Conservation (phyloP, 2,888 invertebrate genomes). For the Sycophila texana region DNA sequence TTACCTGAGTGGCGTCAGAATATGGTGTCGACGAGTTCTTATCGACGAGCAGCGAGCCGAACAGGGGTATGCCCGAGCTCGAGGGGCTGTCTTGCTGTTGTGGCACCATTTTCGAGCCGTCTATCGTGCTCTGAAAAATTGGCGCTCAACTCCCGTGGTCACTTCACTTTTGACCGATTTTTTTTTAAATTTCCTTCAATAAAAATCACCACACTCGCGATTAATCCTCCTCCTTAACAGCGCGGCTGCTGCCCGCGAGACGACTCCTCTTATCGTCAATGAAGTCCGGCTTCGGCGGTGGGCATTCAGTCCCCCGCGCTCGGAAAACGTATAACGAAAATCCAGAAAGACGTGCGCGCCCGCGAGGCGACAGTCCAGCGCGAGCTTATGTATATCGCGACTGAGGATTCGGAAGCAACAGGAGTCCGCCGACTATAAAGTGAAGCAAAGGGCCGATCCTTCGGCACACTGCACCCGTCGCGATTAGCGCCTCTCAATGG, state of each 20-base stretch:
- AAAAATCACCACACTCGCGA: constrained; percentile 54
- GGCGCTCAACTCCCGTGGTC: constrained; percentile 59
- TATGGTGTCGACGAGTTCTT: constrained; percentile 96
- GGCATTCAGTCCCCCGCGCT: too few relatives aligned
- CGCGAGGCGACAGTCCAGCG: too few relatives aligned
- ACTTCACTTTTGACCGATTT: constrained; percentile 63
- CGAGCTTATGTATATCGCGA: too few relatives aligned
- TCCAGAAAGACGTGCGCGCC: too few relatives aligned
- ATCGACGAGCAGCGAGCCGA: constrained; percentile 94
- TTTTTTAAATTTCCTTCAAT: constrained; percentile 9
- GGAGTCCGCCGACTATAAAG: too few relatives aligned
- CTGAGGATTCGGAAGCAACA: too few relatives aligned
- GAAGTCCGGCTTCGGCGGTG: too few relatives aligned
- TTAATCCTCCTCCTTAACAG: constrained; percentile 22
- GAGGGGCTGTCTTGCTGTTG: constrained; percentile 83
- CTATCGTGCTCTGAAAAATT: constrained; percentile 37
- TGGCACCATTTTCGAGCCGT: constrained; percentile 81
- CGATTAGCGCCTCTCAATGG: background rate
- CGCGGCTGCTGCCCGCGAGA: too few relatives aligned
- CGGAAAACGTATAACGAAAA: too few relatives aligned
- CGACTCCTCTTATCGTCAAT: too few relatives aligned
- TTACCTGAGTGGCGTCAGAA: constrained; percentile 98
- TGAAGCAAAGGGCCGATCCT: constrained; percentile 37
- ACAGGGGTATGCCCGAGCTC: constrained; percentile 83
- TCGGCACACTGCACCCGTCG: too few relatives aligned